Evolutionary conservation across 2,113 vertebrate species (phyloP).

Genomic region (Atherinomorus stipes): DNA sequence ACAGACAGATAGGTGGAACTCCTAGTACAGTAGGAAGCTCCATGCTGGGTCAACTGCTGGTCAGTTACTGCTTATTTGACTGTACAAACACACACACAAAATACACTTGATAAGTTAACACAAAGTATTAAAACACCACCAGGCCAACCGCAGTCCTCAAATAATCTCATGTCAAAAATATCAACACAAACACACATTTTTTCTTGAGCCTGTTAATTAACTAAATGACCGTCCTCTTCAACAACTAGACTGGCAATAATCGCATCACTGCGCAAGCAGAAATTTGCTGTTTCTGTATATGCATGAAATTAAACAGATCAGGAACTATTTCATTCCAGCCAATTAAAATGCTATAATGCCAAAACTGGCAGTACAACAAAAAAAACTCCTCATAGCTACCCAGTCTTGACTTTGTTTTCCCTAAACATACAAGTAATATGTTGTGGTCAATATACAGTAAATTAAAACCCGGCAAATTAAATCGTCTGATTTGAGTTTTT

Average conservation of each 20-base stretch:
- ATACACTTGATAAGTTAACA: background rate
- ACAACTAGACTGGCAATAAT: slow-evolving; percentile 51
- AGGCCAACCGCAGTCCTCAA: background rate
- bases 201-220: background rate
- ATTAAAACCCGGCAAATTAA: no score
- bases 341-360: background rate
- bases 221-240: background rate
- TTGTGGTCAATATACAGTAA: no score
- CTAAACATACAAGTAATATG: background rate
- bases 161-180: background rate
- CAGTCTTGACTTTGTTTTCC: no score
- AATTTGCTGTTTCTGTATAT: background rate
- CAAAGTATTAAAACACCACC: no score
- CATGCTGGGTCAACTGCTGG: slow-evolving; percentile 46
- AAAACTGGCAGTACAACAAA: no score
- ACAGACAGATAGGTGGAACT: slow-evolving; percentile 25
- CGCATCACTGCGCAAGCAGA: slow-evolving; percentile 38
- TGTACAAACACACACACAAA: background rate
- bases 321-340: background rate
- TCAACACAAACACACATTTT: slow-evolving; percentile 1
- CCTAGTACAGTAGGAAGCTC: slow-evolving; percentile 59
- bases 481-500: no score
- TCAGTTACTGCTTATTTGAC: slow-evolving; percentile 9
- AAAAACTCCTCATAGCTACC: no score
- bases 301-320: background rate